Percentiles rank a stretch among this genome's conserved stretches.
phyloP scores from a whole-genome alignment of 2,888 invertebrate genomes.

The Pardosa pseudoannulata region DNA sequence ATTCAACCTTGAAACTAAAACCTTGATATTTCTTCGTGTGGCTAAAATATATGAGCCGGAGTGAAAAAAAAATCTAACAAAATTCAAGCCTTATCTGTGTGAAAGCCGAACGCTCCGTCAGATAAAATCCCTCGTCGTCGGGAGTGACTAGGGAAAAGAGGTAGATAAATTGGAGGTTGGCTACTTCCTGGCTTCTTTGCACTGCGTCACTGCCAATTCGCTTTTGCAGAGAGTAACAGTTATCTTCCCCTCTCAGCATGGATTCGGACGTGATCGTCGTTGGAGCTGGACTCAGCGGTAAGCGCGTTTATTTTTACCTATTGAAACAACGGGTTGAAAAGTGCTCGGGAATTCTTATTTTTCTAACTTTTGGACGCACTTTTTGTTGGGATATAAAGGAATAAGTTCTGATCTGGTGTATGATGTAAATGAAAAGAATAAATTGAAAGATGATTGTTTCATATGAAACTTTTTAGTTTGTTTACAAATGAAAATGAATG shows the following conservation, averaged over 20 bases:
- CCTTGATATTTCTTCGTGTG: too few relatives aligned
- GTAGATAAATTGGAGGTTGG: not conserved
- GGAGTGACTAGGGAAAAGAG: not conserved
- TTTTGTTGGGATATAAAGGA: too few relatives aligned
- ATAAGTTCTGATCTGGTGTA: too few relatives aligned
- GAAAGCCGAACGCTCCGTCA: not conserved
- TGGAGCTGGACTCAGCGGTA: conserved; percentile 73
- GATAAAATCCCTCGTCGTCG: not conserved
- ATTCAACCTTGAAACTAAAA: too few relatives aligned
- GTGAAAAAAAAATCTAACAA: not conserved
- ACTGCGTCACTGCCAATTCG: not conserved
- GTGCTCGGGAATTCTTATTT: too few relatives aligned
- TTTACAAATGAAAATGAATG: too few relatives aligned
- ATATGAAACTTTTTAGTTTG: too few relatives aligned
- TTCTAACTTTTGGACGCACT: too few relatives aligned
- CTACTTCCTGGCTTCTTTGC: not conserved
- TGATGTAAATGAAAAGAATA: too few relatives aligned
- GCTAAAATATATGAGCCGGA: not conserved
- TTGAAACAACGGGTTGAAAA: too few relatives aligned
- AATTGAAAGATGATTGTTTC: too few relatives aligned
- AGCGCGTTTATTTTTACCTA: not conserved
- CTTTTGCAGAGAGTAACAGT: not conserved
- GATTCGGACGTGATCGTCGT: conserved; percentile 71
- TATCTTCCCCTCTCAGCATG: conserved; percentile 23
- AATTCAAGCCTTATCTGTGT: not conserved